Evolutionary conservation across 2,113 vertebrate species (phyloP).

Genomic region (Colossoma macropomum): DNA sequence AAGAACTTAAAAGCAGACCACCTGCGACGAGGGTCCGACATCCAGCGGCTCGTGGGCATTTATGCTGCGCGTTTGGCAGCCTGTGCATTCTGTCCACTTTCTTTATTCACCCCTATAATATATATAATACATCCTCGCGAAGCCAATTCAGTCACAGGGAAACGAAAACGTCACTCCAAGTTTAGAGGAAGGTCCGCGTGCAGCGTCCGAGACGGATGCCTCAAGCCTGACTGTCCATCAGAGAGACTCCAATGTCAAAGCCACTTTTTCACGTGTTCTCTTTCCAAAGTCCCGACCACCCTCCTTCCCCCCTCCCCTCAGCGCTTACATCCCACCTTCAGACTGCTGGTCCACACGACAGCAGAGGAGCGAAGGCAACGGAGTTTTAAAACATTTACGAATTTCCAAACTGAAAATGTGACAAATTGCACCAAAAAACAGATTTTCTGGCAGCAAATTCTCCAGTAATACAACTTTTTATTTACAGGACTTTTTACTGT

Average conservation of each 20-base stretch:
- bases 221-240: slow-evolving; percentile 14
- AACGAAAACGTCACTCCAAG: not conserved
- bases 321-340: slow-evolving; percentile 76
- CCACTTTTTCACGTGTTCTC: slow-evolving; percentile 70
- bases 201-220: not conserved
- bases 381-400: not conserved
- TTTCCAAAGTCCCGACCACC: slow-evolving; percentile 65
- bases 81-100: slow-evolving; percentile 4
- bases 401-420: not conserved
- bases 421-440: not conserved
- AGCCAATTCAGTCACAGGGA: not conserved
- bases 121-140: not conserved
- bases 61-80: not conserved
- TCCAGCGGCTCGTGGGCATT: not conserved
- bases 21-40: not conserved
- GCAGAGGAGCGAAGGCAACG: not conserved
- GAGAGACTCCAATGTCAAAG: slow-evolving; percentile 68
- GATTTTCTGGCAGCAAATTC: too few relatives aligned
- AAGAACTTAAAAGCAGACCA: not conserved
- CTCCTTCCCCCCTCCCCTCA: slow-evolving; percentile 51
- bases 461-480: too few relatives aligned
- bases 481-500: too few relatives aligned
- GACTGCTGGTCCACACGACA: not conserved
- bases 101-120: not conserved
- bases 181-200: not conserved